A percentile compares a stretch with the other conserved stretches of the same genome.
phyloP scores from a whole-genome alignment of 1,140 invertebrate species.

The Euura lappo region DNA sequence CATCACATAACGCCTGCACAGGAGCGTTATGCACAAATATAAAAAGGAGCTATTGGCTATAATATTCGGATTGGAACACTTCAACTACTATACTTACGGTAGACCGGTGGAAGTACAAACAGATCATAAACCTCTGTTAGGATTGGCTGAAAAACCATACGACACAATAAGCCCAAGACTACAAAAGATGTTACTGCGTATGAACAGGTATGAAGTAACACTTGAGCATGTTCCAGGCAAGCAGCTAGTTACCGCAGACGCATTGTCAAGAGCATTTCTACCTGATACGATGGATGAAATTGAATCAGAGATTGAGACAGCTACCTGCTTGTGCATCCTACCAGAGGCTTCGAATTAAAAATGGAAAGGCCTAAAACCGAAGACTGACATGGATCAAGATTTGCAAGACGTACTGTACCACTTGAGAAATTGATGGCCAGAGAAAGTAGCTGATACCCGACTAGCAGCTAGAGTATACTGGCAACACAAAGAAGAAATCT shows the following conservation, averaged over 20 bases:
- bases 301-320: slow-evolving; percentile 11
- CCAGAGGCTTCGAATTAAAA: too few species aligned
- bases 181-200: slow-evolving; percentile 52
- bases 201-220: slow-evolving; percentile 46
- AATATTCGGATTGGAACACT: slow-evolving; percentile 51
- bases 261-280: slow-evolving; percentile 33
- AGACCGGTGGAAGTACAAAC: slow-evolving; percentile 53
- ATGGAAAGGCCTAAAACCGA: too few species aligned
- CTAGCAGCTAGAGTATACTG: too few species aligned
- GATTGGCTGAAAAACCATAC: slow-evolving; percentile 51
- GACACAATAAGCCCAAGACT: slow-evolving; percentile 47
- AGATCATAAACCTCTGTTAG: slow-evolving; percentile 56
- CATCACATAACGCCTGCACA: slow-evolving; percentile 29
- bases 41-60: slow-evolving; percentile 63
- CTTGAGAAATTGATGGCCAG: too few species aligned
- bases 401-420: too few species aligned
- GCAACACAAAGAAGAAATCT: too few species aligned
- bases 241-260: slow-evolving; percentile 37
- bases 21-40: slow-evolving; percentile 49
- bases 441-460: too few species aligned
- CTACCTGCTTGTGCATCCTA: too few species aligned
- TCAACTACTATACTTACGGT: slow-evolving; percentile 51
- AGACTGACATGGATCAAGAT: too few species aligned
- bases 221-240: slow-evolving; percentile 34
- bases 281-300: not conserved